These are phyloP conservation scores for Rhinichthys klamathensis DNA, from an alignment of 2,113 vertebrate genomes.

Conservation along the genomic window DNA sequence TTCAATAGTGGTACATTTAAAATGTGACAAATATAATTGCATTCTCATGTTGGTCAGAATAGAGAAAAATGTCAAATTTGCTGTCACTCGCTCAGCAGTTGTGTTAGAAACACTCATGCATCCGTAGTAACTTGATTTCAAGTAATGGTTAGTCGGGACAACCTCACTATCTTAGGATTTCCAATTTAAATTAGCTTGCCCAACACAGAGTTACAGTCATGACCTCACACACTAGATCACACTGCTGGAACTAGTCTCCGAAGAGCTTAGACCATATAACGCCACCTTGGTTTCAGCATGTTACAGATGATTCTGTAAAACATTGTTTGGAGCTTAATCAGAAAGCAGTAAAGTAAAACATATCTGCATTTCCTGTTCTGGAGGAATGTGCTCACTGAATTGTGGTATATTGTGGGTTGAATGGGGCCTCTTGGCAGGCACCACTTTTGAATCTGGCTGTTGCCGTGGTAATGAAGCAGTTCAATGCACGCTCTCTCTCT, in stretches of 20 bases:
- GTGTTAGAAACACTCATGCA: no score
- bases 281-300: neutral
- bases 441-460: conserved; percentile 41
- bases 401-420: conserved; percentile 30
- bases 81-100: no score
- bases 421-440: conserved; percentile 35
- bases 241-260: neutral
- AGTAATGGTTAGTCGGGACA: neutral
- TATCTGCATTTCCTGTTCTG: conserved; percentile 29
- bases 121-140: neutral
- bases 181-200: neutral
- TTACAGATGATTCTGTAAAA: conserved; percentile 9
- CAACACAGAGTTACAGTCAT: neutral
- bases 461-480: conserved; percentile 57
- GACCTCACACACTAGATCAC: neutral
- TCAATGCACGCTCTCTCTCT: conserved; percentile 28
- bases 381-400: conserved; percentile 43
- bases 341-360: conserved; percentile 21
- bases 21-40: neutral
- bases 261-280: neutral
- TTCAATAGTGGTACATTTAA: neutral
- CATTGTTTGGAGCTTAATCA: conserved; percentile 23
- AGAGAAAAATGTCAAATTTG: no score
- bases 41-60: no score
- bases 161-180: neutral